These are phyloP conservation scores for Chanos chanos DNA, from an alignment of 2,797 vertebrate genomes.

Conservation along the genomic window DNA sequence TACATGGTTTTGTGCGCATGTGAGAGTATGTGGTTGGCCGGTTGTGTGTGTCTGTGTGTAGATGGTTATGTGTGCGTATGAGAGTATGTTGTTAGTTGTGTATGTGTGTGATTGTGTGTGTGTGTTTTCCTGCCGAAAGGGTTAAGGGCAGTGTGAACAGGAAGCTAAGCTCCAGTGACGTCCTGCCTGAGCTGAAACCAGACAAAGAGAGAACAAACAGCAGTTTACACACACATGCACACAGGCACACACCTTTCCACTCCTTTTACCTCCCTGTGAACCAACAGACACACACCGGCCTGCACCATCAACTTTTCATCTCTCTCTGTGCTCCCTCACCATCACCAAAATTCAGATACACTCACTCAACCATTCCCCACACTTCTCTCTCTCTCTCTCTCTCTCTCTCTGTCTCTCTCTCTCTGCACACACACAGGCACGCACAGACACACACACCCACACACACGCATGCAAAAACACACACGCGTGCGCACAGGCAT, in stretches of 20 bases:
- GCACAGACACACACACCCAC: neutral
- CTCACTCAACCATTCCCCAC: neutral
- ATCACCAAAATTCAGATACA: slow-evolving; percentile 4
- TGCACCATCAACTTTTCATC: neutral
- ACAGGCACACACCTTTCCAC: slow-evolving; percentile 54
- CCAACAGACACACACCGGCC: slow-evolving; percentile 57
- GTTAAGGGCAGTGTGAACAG: slow-evolving; percentile 14
- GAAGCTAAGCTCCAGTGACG: slow-evolving; percentile 50
- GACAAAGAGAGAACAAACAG: slow-evolving; percentile 58
- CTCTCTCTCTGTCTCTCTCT: neutral
- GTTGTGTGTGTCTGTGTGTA: neutral
- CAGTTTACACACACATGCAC: slow-evolving; percentile 50
- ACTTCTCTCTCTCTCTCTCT: neutral
- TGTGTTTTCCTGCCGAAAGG: neutral
- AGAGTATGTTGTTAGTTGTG: too few relatives aligned
- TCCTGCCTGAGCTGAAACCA: slow-evolving; percentile 52
- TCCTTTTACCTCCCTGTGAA: neutral
- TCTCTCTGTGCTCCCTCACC: neutral
- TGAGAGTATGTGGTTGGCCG: neutral
- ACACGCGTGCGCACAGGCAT: neutral
- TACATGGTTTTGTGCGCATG: neutral
- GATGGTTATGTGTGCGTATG: neutral
- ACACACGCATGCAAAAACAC: neutral
- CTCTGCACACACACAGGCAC: neutral
- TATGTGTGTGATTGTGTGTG: neutral